Evolutionary conservation across 2,888 invertebrate genomes (phyloP).

Genomic region (Eulithis prunata): DNA sequence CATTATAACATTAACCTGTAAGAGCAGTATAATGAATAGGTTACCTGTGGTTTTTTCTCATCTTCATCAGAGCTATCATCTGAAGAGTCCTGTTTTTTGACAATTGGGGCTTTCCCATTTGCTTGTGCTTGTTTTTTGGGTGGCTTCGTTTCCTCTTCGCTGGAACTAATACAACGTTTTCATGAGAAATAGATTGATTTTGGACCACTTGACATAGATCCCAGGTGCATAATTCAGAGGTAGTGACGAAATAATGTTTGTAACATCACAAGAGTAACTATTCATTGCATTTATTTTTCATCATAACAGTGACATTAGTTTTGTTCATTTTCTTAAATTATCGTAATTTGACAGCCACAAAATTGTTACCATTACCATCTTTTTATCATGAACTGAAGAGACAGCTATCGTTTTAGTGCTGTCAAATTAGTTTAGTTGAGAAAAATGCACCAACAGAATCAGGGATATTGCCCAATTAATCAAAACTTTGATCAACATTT

Average conservation of each 20-base stretch:
- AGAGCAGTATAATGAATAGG: background rate
- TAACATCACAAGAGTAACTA: slow-evolving; percentile 40
- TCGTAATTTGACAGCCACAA: too few relatives aligned
- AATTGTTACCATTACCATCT: too few relatives aligned
- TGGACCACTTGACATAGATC: background rate
- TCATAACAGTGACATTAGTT: slow-evolving; percentile 15
- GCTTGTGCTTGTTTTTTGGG: slow-evolving; percentile 57
- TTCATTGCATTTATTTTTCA: slow-evolving; percentile 31
- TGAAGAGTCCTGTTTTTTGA: slow-evolving; percentile 66
- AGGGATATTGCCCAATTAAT: background rate
- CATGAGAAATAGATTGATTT: background rate
- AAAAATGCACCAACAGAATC: too few relatives aligned
- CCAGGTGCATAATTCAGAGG: slow-evolving; percentile 58
- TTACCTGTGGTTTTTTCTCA: slow-evolving; percentile 62
- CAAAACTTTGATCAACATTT: too few relatives aligned
- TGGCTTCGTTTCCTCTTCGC: slow-evolving; percentile 59
- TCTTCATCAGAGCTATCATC: slow-evolving; percentile 71
- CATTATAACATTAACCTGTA: background rate
- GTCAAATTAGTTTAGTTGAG: too few relatives aligned
- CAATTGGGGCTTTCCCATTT: slow-evolving; percentile 63
- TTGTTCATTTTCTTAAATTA: too few relatives aligned
- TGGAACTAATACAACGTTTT: slow-evolving; percentile 48
- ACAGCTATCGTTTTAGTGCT: too few relatives aligned
- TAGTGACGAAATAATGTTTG: slow-evolving; percentile 69
- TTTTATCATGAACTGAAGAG: too few relatives aligned